Base-by-base conservation (phyloP, 2,797 vertebrate species). In the Triplophysa bombifrons region DNA sequence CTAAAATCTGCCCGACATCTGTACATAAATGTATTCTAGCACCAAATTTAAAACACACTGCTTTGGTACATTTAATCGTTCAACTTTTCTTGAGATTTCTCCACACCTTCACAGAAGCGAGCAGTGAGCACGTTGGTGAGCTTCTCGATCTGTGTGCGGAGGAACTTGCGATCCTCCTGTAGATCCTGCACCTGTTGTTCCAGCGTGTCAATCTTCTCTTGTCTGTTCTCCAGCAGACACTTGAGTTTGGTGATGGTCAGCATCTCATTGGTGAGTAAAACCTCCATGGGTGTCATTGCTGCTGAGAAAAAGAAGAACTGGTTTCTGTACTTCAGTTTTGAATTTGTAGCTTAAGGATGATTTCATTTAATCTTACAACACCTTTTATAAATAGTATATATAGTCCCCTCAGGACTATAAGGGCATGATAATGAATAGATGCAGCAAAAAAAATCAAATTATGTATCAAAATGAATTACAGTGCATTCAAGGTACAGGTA, bases 91-190 rank as follows among this genome's bases (percentile, higher is more conserved):
- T 4, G 14, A 10, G 1, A 8, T 67, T 44, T 17, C 14, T n/a
- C 46, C 88, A 50, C 61, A 92, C 91, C 90, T 85, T 92, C 91
- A 2, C 67, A 1, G 5, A 84, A 41, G 0, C 85, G 73, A 61
- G 61, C 4, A 16, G 86, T 78, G 58, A 91, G 91, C 14, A 58
- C 87, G 30, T 87, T 91, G 2, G 92, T 94, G 60, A 94, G 91
- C 83, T 93, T 93, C 83, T 94, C 91, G 0, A 94, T 91, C 83
- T 94, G 93, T 78, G 87, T 89, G 76, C 92, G 86, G 30, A 94
- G 91, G 86, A 94, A 93, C 86, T 88, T 91, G 84, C 92, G 91
- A 86, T 93, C 93, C 85, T 93, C 92, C 89, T 92, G 91, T 76
- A 94, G 89, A 84, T 94, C 93, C 25, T 93, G 92, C 82, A 93